Percentiles rank a stretch among this genome's conserved stretches.
Conservation (phyloP, 2,888 invertebrate genomes). For the Cenopis cana region DNA sequence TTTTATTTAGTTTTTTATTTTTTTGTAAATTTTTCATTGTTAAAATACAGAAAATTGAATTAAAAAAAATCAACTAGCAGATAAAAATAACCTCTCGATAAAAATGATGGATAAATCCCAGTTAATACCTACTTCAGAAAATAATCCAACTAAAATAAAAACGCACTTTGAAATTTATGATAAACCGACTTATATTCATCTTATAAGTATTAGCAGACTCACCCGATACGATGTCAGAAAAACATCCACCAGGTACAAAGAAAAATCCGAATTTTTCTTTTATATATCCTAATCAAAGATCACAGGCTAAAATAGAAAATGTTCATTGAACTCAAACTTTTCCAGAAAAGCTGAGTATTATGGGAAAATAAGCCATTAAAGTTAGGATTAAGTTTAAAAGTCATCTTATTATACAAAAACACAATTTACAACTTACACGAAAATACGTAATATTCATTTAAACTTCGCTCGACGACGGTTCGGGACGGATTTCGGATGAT, state of each 20-base stretch:
- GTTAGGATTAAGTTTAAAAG: conserved; percentile 71
- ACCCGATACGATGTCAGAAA: background rate
- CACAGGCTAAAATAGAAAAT: conserved; percentile 22
- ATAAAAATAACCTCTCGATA: no score
- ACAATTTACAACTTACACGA: conserved; percentile 74
- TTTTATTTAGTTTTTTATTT: no score
- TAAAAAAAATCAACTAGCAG: no score
- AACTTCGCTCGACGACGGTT: conserved; percentile 31
- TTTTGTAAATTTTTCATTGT: no score
- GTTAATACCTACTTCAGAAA: no score
- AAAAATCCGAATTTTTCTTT: background rate
- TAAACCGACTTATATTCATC: background rate
- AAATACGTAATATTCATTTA: conserved; percentile 52
- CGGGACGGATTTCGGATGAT: conserved; percentile 55
- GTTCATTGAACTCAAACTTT: conserved; percentile 29
- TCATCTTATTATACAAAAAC: conserved; percentile 72
- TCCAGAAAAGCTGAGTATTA: conserved; percentile 25
- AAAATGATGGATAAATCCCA: no score
- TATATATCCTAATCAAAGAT: conserved; percentile 26
- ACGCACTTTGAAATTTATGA: background rate
- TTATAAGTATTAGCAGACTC: background rate
- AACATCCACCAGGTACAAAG: background rate
- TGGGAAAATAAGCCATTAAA: conserved; percentile 68
- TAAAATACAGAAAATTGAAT: no score
- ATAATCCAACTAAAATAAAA: no score